These are phyloP conservation scores for Anagrus nilaparvatae DNA, from an alignment of 1,140 invertebrate species.

Conservation along the genomic window DNA sequence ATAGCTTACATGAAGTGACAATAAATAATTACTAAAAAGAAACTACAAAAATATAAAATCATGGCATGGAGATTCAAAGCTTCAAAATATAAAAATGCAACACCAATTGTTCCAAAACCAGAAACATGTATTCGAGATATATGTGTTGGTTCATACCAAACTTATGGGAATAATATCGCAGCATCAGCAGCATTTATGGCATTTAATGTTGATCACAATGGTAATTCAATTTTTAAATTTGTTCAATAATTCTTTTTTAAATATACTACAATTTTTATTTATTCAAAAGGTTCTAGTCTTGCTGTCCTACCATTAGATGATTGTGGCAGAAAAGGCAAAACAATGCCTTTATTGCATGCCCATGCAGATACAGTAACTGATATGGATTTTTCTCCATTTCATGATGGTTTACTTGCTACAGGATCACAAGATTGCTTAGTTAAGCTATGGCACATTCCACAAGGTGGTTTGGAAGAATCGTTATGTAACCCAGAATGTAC, in stretches of 20 bases:
- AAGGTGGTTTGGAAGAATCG: constrained; percentile 66
- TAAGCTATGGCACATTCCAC: constrained; percentile 79
- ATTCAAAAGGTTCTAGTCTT: constrained; percentile 62
- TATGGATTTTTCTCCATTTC: constrained; percentile 89
- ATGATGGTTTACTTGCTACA: constrained; percentile 82
- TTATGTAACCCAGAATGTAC: constrained; percentile 68
- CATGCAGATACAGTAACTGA: constrained; percentile 88
- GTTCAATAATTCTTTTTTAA: background rate
- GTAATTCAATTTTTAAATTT: constrained; percentile 25
- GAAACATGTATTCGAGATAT: constrained; percentile 85
- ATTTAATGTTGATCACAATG: constrained; percentile 80
- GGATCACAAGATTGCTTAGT: constrained; percentile 84
- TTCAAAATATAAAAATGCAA: constrained; percentile 94
- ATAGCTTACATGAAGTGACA: constrained; percentile 36
- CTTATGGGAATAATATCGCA: constrained; percentile 88
- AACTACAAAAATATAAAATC: constrained; percentile 29
- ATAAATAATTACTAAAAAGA: constrained; percentile 12
- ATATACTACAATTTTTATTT: background rate
- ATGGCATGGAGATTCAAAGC: constrained; percentile 95
- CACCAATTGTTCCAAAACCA: constrained; percentile 82
- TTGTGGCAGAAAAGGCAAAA: constrained; percentile 75
- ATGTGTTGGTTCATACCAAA: constrained; percentile 80
- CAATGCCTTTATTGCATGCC: constrained; percentile 72
- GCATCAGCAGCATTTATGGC: constrained; percentile 87
- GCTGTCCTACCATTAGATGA: constrained; percentile 78